Conservation (phyloP, 2,797 vertebrate genomes). For the Hippocampus kuda region DNA sequence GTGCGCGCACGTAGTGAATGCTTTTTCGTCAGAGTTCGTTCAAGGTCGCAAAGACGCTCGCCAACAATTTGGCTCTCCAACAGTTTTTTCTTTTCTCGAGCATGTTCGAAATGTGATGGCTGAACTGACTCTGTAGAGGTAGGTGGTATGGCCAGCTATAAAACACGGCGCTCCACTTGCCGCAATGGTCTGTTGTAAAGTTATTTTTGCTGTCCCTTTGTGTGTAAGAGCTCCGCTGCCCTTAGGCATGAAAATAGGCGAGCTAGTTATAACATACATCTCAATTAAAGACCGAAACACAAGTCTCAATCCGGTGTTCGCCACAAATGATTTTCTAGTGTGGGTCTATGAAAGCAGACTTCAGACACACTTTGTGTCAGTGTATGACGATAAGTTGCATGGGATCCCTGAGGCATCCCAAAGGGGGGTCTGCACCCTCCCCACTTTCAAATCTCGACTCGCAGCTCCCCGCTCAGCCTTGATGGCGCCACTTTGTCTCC, state of each 20-base stretch:
- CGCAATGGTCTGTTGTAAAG: not conserved
- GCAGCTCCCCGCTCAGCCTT: slow-evolving; percentile 43
- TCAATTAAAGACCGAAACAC: not conserved
- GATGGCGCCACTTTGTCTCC: slow-evolving; percentile 51
- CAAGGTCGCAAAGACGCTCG: too few species aligned
- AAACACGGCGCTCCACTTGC: not conserved
- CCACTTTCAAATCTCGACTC: slow-evolving; percentile 31
- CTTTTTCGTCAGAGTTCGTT: too few species aligned
- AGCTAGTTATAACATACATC: too few species aligned
- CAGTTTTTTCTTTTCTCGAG: too few species aligned
- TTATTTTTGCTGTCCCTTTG: not conserved
- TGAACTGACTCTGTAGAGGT: not conserved
- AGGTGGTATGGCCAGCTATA: not conserved
- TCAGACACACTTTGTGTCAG: slow-evolving; percentile 33
- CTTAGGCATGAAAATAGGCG: not conserved
- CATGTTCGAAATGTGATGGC: not conserved
- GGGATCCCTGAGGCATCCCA: slow-evolving; percentile 36
- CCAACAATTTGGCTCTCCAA: too few species aligned
- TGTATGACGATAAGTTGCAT: slow-evolving; percentile 40
- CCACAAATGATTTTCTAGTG: slow-evolving; percentile 36
- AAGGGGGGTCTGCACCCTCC: slow-evolving; percentile 35
- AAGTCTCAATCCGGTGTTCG: slow-evolving; percentile 7
- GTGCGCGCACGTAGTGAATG: too few species aligned
- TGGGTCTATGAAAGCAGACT: slow-evolving; percentile 19
- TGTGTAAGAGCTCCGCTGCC: not conserved